phyloP scores from a whole-genome alignment of 2,888 invertebrate species.

The Cyclophora albipunctata region DNA sequence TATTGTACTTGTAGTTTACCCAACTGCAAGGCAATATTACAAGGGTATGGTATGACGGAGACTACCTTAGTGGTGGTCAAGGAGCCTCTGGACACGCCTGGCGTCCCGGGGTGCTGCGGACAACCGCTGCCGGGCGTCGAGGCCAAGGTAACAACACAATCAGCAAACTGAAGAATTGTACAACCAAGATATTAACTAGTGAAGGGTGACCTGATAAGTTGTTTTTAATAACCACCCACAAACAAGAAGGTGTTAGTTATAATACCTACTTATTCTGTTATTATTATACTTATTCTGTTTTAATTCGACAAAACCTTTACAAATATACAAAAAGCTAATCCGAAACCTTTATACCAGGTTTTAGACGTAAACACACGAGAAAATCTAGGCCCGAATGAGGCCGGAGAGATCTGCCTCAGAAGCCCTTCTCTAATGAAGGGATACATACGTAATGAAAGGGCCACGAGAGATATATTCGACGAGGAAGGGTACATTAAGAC shows the following conservation, averaged over 20 bases:
- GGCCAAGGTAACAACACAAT: constrained; percentile 29
- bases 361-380: constrained; percentile 45
- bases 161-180: no score
- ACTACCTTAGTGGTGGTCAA: constrained; percentile 19
- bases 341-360: constrained; percentile 32
- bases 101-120: constrained; percentile 27
- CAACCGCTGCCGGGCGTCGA: constrained; percentile 14
- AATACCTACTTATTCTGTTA: no score
- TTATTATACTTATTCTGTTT: no score
- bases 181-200: neutral
- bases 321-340: neutral
- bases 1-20: constrained; percentile 26
- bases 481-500: constrained; percentile 46
- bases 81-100: constrained; percentile 6
- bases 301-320: neutral
- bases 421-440: constrained; percentile 49
- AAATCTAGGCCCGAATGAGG: constrained; percentile 34
- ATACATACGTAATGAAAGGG: constrained; percentile 36
- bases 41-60: constrained; percentile 41
- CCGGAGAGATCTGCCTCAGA: constrained; percentile 48
- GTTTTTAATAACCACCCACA: neutral
- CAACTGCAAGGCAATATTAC: constrained; percentile 22
- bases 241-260: neutral
- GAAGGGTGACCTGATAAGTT: no score
- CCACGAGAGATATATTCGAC: constrained; percentile 38